These are phyloP conservation scores for Amblyteles armatorius DNA, from an alignment of 2,888 invertebrate genomes.

Conservation along the genomic window DNA sequence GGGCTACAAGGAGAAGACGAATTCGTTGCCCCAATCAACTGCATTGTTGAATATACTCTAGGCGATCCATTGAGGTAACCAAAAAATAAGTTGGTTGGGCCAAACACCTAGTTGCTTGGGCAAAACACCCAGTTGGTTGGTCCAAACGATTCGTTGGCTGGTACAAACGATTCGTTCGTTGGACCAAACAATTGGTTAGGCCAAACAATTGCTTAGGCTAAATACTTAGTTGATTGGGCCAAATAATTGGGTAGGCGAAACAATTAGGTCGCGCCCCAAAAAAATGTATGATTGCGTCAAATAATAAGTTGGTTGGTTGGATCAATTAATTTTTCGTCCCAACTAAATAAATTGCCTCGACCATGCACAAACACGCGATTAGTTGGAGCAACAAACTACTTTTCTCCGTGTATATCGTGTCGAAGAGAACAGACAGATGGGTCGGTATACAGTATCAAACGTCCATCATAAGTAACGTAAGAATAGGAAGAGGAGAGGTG, in stretches of 20 bases:
- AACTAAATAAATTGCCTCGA: background rate
- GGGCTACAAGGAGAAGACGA: background rate
- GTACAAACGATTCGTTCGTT: too few relatives aligned
- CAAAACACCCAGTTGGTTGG: background rate
- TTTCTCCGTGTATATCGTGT: background rate
- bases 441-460: conserved; percentile 14
- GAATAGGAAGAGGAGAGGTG: conserved; percentile 36
- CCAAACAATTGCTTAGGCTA: too few relatives aligned
- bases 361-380: background rate
- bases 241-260: too few relatives aligned
- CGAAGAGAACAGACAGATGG: conserved; percentile 26
- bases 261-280: too few relatives aligned
- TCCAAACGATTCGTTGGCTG: background rate
- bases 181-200: too few relatives aligned
- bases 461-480: background rate
- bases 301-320: too few relatives aligned
- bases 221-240: too few relatives aligned
- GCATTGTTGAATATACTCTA: background rate
- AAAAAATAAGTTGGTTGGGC: background rate
- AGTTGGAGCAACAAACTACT: background rate
- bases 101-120: background rate
- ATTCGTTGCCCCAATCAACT: background rate
- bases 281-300: too few relatives aligned
- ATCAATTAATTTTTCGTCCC: too few relatives aligned
- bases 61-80: background rate